Evolutionary conservation across 1,140 invertebrate species (phyloP).

Genomic region (Drosophila pandora): DNA sequence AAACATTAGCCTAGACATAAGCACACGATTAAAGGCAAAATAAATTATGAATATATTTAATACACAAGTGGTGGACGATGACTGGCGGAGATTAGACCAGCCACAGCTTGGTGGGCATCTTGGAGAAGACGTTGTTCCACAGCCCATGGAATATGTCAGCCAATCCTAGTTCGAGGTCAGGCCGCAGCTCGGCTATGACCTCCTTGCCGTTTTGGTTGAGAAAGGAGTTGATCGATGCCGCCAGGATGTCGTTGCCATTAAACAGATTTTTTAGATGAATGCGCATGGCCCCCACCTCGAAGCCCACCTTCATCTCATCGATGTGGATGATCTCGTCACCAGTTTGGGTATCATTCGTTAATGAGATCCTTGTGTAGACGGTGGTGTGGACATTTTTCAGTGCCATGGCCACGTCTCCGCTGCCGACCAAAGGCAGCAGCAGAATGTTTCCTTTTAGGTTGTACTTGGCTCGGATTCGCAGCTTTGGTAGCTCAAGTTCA

Average conservation of each 20-base stretch:
- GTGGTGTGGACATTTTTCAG: slow-evolving; percentile 85
- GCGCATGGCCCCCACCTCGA: slow-evolving; percentile 84
- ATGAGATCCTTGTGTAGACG: slow-evolving; percentile 84
- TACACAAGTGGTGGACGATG: slow-evolving; percentile 13
- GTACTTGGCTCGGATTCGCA: slow-evolving; percentile 85
- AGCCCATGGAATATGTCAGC: slow-evolving; percentile 91
- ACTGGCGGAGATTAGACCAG: slow-evolving; percentile 80
- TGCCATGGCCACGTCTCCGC: slow-evolving; percentile 84
- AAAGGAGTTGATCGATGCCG: slow-evolving; percentile 85
- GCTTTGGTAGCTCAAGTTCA: slow-evolving; percentile 84
- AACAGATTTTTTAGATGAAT: slow-evolving; percentile 85
- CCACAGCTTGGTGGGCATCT: slow-evolving; percentile 91
- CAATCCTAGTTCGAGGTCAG: slow-evolving; percentile 89
- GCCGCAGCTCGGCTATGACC: slow-evolving; percentile 93
- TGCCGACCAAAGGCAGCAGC: slow-evolving; percentile 85
- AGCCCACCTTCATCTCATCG: slow-evolving; percentile 85
- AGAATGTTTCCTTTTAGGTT: slow-evolving; percentile 86
- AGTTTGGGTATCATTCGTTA: slow-evolving; percentile 77
- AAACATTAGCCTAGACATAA: slow-evolving; percentile 40
- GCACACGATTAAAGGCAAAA: slow-evolving; percentile 47
- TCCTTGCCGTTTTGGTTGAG: slow-evolving; percentile 93
- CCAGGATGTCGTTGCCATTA: slow-evolving; percentile 85
- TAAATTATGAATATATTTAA: slow-evolving; percentile 59
- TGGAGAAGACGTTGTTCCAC: slow-evolving; percentile 90
- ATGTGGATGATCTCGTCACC: slow-evolving; percentile 84